Base-by-base conservation (phyloP, 2,113 vertebrate genomes). In the Podarcis muralis region DNA sequence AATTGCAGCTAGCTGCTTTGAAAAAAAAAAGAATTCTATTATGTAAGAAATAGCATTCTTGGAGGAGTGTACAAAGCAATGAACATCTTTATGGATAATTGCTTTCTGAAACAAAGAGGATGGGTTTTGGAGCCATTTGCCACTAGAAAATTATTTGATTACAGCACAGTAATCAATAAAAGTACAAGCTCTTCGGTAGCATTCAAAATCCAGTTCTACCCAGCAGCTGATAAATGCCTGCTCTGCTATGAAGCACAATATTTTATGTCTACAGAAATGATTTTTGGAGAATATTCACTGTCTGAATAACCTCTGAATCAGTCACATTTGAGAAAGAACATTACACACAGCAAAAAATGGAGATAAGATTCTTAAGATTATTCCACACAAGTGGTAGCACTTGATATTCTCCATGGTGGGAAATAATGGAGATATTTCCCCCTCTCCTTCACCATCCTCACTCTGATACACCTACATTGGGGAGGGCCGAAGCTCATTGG, bases 1-100 rank as follows among this genome's bases (percentile, higher is more conserved):
- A 35, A 66, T 22, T 8, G 68, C 16, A 78, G 11, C 1, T 37
- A 65, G 13, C 22, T 0, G 30, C 88, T 32, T n/a, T 5, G 79
- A 80, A 92, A 27, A 59, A 59, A 90, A 30, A 65, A 66, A 48
- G 23, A 4, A 3, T 79, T 72, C 2, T 18, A 78, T 75, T 86
- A 3, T 65, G 93, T 89, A 83, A 86, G 81, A 87, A 94, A 89
- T 8, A 92, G 66, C 2, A 0, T 90, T 75, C 18, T 81, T 30
- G 27, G 0, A 90, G 1, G 23, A 87, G 1, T 23, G 72, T 53
- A 81, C 78, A 20, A 91, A 89, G 37, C 32, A 68, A 92, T 1
- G 62, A 89, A 62, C 83, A 76, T 37, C 5, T 65, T 62, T 80
- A 89, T 32, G 8, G 22, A 27, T 93, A 92, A 95, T 27, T 5